These are phyloP conservation scores for Clepsis dumicolana DNA, from an alignment of 2,888 invertebrate species.

Conservation along the genomic window DNA sequence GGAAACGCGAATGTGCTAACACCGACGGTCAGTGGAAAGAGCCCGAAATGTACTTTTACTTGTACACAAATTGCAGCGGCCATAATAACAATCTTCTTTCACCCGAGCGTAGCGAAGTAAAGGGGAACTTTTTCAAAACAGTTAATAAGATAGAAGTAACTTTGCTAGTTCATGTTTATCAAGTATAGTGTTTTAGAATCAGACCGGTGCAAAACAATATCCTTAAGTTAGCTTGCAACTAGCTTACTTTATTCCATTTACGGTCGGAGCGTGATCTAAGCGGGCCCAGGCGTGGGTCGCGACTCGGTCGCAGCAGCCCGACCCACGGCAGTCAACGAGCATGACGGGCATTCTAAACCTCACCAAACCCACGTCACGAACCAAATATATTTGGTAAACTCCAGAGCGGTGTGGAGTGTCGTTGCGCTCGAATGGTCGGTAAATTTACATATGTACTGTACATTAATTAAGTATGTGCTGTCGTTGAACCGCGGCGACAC, in stretches of 20 bases:
- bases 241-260: constrained; percentile 17
- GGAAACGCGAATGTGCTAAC: constrained; percentile 27
- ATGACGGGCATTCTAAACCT: constrained; percentile 30
- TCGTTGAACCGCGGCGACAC: constrained; percentile 6
- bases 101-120: constrained; percentile 5
- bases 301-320: constrained; percentile 36
- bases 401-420: not conserved
- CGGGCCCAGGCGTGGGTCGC: constrained; percentile 40
- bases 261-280: constrained; percentile 32
- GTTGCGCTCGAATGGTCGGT: constrained; percentile 10
- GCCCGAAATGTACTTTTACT: constrained; percentile 22
- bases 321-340: constrained; percentile 43
- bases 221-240: not conserved
- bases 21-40: constrained; percentile 14
- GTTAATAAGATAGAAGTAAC: not conserved
- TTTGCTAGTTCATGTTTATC: not conserved
- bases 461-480: constrained; percentile 6
- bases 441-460: constrained; percentile 4
- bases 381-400: constrained; percentile 32
- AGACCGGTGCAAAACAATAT: not conserved
- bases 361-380: constrained; percentile 39
- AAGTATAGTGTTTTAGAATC: not conserved
- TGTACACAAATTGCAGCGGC: constrained; percentile 1
- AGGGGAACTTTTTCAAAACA: constrained; percentile 4
- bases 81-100: constrained; percentile 1